Evolutionary conservation across 2,888 invertebrate genomes (phyloP), one percentile per base, ranked within the genome.

Genomic region (Tipula confusa): DNA sequence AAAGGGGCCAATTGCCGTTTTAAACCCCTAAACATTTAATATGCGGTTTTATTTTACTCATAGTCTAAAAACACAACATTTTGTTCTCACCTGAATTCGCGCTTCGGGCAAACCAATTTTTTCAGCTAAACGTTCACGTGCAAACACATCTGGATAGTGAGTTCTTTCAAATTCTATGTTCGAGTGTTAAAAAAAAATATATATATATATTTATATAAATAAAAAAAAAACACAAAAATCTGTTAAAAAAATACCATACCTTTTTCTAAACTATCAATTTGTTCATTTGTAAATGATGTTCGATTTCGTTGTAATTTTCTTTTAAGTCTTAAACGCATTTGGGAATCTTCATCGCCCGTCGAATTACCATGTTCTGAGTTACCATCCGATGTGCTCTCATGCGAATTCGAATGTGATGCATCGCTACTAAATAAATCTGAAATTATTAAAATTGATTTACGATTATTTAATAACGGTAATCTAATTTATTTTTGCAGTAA

Each of bases 61-160:
- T 38, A 24, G 64, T 24, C 38, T 38, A 64, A 7, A 64, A 64
- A 9, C n/a, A n/a, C n/a, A 24, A 7, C 9, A 4, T 64, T 24
- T 64, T 43, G n/a, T 64, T 64, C 64, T 93, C 93, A 97, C 98
- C 96, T 98, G 98, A 94, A 98, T 98, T 94, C 98, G 95, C 92
- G 98, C 98, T 94, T 98, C 98, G 91, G 97, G 98, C 91, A 98
- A 95, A 93, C 96, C 96, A 91, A 98, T 98, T 94, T 97, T 97
- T 92, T 95, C 96, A 86, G 98, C 98, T 89, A 98, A 93, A 91
- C 97, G 93, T 91, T 98, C 98, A 88, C 98, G 92, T 86, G 98
- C 97, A 91, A 98, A 98, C 86, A 98, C 98, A 91, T 98, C 98
- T 85, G 98, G 98, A 91, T 98, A 98, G 91, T 98, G 98, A 87